phyloP scores from a whole-genome alignment of 2,113 vertebrate genomes.

The Lamprotornis superbus region DNA sequence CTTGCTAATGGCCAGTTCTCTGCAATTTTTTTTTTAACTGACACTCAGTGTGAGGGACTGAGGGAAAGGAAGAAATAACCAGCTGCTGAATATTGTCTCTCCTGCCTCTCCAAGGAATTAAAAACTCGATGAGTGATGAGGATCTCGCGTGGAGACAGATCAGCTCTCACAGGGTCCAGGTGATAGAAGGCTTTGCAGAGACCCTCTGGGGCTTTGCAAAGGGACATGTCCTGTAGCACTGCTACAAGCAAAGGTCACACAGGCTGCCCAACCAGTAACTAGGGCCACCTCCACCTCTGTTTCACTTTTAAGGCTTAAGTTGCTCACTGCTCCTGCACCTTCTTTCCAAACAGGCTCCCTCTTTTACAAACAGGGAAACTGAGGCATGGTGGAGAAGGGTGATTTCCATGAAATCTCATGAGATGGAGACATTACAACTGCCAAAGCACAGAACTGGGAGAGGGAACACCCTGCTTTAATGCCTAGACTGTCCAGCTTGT shows the following conservation, averaged over 20 bases:
- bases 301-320: not conserved
- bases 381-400: not conserved
- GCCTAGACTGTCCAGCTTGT: not conserved
- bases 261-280: not conserved
- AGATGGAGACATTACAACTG: not conserved
- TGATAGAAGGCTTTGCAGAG: not conserved
- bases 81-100: constrained; percentile 46
- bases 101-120: constrained; percentile 41
- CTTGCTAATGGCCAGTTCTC: constrained; percentile 61
- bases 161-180: not conserved
- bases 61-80: constrained; percentile 44
- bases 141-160: not conserved
- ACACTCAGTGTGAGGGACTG: constrained; percentile 20
- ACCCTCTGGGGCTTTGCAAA: not conserved
- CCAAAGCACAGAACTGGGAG: not conserved
- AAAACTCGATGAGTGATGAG: constrained; percentile 22
- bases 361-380: not conserved
- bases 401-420: not conserved
- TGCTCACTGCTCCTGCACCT: not conserved
- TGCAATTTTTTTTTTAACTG: constrained; percentile 45
- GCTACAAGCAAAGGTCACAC: not conserved
- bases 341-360: not conserved
- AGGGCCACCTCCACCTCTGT: not conserved
- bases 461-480: not conserved
- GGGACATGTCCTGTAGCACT: not conserved